These are phyloP conservation scores for Elgaria multicarinata DNA, from an alignment of 2,113 vertebrate species.

Conservation along the genomic window DNA sequence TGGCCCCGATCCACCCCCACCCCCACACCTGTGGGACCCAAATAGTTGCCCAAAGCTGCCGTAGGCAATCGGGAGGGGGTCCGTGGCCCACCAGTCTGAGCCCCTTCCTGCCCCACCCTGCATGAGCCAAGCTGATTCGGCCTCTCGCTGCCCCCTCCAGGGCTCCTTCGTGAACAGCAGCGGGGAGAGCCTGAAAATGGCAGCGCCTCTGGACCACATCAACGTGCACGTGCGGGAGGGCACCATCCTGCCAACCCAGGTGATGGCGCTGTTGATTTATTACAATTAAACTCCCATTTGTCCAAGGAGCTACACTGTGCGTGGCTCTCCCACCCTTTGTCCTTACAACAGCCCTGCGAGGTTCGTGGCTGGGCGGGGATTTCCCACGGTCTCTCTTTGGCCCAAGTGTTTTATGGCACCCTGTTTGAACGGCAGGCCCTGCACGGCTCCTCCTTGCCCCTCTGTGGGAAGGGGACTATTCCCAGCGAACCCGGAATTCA, in stretches of 20 bases:
- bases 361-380: background rate
- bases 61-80: no score
- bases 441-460: no score
- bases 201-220: conserved; percentile 85
- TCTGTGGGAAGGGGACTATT: background rate
- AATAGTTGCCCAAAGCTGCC: no score
- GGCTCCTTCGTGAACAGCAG: conserved; percentile 79
- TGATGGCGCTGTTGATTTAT: conserved; percentile 40
- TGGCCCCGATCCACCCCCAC: no score
- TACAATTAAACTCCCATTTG: background rate
- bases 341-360: no score
- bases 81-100: background rate
- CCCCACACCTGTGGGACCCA: no score
- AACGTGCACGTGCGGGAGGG: conserved; percentile 88
- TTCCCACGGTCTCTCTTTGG: background rate
- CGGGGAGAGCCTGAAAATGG: conserved; percentile 81
- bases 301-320: background rate
- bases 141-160: conserved; percentile 29
- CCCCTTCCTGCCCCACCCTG: background rate
- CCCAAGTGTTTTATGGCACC: background rate
- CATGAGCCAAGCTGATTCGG: rapidly evolving
- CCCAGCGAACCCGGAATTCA: background rate
- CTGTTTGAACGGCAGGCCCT: background rate
- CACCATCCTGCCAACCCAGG: conserved; percentile 84
- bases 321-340: no score